phyloP scores from a whole-genome alignment of 2,888 invertebrate genomes.

The Lasioglossum calceatum region DNA sequence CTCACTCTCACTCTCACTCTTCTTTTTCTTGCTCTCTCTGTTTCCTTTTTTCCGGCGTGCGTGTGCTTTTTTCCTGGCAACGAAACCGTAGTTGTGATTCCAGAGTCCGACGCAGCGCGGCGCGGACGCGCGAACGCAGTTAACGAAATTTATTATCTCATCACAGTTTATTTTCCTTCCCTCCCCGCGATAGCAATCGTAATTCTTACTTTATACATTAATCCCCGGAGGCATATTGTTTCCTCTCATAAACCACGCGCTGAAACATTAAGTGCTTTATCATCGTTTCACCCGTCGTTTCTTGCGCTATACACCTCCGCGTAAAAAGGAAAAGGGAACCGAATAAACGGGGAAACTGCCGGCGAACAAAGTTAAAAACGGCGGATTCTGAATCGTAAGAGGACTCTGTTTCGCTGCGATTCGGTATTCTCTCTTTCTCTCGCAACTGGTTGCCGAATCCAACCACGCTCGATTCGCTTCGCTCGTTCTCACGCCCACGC shows the following conservation, averaged over 20 bases:
- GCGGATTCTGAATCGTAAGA: constrained; percentile 13
- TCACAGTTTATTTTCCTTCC: constrained; percentile 49
- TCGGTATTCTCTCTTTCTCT: neutral
- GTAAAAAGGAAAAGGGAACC: neutral
- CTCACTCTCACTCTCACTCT: too few relatives aligned
- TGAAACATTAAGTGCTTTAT: constrained; percentile 56
- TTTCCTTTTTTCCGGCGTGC: neutral
- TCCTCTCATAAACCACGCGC: constrained; percentile 49
- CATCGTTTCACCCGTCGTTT: constrained; percentile 49
- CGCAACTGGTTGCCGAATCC: neutral
- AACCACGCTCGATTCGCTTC: neutral
- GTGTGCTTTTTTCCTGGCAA: neutral
- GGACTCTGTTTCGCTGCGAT: neutral
- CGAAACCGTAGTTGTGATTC: neutral
- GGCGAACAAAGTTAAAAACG: neutral
- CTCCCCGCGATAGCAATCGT: constrained; percentile 51
- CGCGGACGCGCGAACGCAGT: constrained; percentile 18
- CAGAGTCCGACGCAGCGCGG: neutral
- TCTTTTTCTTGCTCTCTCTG: too few relatives aligned
- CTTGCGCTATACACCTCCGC: constrained; percentile 12
- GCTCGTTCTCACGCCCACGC: constrained; percentile 33
- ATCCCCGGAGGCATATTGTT: constrained; percentile 50
- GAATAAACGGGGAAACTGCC: neutral
- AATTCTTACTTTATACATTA: constrained; percentile 56
- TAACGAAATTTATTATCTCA: constrained; percentile 60